Conservation (phyloP, 2,888 invertebrate species). For the Panorpa germanica region DNA sequence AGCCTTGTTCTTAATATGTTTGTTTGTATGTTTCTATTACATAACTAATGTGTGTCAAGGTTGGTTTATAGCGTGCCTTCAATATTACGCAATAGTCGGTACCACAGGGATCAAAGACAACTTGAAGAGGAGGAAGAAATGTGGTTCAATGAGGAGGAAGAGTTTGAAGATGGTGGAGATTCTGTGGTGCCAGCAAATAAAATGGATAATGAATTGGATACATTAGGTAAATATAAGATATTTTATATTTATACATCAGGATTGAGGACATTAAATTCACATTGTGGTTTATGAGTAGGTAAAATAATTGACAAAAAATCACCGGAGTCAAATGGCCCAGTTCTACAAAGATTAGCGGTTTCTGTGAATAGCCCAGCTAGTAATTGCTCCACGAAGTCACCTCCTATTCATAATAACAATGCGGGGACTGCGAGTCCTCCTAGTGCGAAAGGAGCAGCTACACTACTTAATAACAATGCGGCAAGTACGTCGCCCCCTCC, state of each 20-base stretch:
- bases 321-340: constrained; percentile 28
- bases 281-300: not conserved
- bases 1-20: constrained; percentile 7
- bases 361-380: not conserved
- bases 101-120: constrained; percentile 80
- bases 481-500: too few relatives aligned
- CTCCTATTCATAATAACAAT: too few relatives aligned
- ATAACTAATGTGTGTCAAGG: constrained; percentile 26
- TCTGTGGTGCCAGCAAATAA: too few relatives aligned
- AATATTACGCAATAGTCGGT: constrained; percentile 60
- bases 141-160: constrained; percentile 92
- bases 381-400: not conserved
- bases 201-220: too few relatives aligned
- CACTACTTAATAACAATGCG: too few relatives aligned
- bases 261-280: not conserved
- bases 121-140: constrained; percentile 96
- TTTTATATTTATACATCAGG: not conserved
- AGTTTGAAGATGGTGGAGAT: not conserved
- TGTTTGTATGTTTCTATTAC: constrained; percentile 17
- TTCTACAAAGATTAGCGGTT: constrained; percentile 6
- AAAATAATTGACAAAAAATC: constrained; percentile 22
- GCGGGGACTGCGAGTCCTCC: too few relatives aligned
- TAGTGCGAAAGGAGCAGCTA: too few relatives aligned
- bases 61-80: constrained; percentile 50
- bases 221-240: too few relatives aligned